Evolutionary conservation across 2,797 vertebrate species (phyloP).

Genomic region (Coregonus ussuriensis): DNA sequence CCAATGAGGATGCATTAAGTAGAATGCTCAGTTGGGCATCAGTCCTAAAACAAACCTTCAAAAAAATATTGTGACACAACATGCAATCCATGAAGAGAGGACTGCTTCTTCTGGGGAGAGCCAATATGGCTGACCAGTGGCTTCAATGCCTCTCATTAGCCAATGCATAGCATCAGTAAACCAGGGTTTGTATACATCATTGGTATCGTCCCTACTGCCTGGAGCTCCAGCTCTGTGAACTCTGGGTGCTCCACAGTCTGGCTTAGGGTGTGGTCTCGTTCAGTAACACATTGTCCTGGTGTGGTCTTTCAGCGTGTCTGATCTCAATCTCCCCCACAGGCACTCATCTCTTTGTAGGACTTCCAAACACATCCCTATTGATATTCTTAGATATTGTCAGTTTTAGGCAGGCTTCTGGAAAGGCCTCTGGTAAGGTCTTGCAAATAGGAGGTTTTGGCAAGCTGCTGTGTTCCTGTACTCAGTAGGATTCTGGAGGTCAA

Average conservation of each 20-base stretch:
- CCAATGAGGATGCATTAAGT: too few relatives aligned
- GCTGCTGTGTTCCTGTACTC: background rate
- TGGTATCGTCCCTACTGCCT: background rate
- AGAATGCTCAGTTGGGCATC: too few relatives aligned
- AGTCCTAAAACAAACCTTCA: too few relatives aligned
- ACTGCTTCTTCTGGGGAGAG: too few relatives aligned
- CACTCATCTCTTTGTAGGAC: slow-evolving; percentile 43
- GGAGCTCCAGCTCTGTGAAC: background rate
- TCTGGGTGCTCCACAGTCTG: background rate
- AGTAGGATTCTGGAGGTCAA: background rate
- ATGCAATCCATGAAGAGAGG: too few relatives aligned
- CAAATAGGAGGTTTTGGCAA: slow-evolving; percentile 17
- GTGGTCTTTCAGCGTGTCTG: slow-evolving; percentile 15
- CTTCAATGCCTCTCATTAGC: too few relatives aligned
- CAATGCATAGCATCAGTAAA: too few relatives aligned
- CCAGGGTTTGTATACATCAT: too few relatives aligned
- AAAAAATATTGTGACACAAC: too few relatives aligned
- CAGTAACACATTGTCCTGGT: background rate
- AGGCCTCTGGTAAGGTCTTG: background rate
- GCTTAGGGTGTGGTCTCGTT: slow-evolving; percentile 12
- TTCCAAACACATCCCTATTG: slow-evolving; percentile 42
- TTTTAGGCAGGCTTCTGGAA: background rate
- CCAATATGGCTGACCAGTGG: too few relatives aligned
- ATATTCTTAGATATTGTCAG: slow-evolving; percentile 32
- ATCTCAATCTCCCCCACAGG: slow-evolving; percentile 16